Conservation (phyloP, 2,113 vertebrate genomes). For the Poeciliopsis retropinna region DNA sequence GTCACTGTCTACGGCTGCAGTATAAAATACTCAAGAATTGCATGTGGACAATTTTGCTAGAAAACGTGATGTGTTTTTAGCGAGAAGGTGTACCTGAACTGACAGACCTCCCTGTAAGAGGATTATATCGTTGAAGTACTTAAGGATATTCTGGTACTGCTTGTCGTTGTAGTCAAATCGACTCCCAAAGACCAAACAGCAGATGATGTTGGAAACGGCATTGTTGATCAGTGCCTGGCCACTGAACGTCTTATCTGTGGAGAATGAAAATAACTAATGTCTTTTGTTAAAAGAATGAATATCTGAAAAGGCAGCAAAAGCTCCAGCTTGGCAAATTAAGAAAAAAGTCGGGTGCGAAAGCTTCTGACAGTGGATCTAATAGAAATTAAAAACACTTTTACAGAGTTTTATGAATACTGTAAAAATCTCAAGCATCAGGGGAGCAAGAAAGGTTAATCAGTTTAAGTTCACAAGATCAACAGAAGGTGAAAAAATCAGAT, state of each 20-base stretch:
- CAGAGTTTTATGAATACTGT: not conserved
- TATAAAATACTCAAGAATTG: not conserved
- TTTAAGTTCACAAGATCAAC: no score
- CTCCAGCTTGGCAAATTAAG: not conserved
- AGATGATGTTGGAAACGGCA: conserved; percentile 77
- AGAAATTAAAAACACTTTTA: not conserved
- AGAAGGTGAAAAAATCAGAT: no score
- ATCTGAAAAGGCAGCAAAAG: not conserved
- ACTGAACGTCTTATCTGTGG: conserved; percentile 81
- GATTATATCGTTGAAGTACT: not conserved
- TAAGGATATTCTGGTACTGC: conserved; percentile 31
- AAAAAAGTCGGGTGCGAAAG: not conserved
- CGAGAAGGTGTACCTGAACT: conserved; percentile 41
- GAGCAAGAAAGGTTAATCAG: no score
- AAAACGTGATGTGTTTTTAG: not conserved
- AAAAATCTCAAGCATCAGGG: no score
- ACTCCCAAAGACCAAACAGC: conserved; percentile 65
- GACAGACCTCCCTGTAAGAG: conserved; percentile 15
- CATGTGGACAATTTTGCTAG: not conserved
- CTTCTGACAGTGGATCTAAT: not conserved
- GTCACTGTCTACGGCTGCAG: not conserved
- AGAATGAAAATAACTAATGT: not conserved
- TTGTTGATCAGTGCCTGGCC: conserved; percentile 79
- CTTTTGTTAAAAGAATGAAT: not conserved
- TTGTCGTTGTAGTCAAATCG: conserved; percentile 61